These are phyloP conservation scores for Poecilia gillii DNA, from an alignment of 2,797 vertebrate genomes.

Conservation along the genomic window DNA sequence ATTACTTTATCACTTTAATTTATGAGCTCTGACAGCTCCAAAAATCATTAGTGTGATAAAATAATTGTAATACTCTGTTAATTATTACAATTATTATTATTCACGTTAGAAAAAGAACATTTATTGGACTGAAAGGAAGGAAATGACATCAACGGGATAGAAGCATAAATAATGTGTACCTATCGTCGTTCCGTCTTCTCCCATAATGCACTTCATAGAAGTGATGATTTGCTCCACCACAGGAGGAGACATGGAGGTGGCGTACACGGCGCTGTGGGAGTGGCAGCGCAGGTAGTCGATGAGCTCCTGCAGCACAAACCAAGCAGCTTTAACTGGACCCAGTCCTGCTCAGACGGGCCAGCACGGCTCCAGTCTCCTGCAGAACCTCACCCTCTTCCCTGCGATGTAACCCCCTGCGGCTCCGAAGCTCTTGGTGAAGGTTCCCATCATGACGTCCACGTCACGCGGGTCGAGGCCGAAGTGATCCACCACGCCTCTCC, in stretches of 20 bases:
- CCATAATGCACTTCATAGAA: slow-evolving; percentile 97
- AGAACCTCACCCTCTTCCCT: slow-evolving; percentile 86
- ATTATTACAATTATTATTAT: neutral
- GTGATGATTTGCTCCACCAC: slow-evolving; percentile 91
- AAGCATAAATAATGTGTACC: slow-evolving; percentile 70
- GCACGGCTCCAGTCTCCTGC: neutral
- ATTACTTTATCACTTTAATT: neutral
- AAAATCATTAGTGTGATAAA: neutral
- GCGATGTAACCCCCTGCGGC: slow-evolving; percentile 93
- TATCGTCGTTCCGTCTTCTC: slow-evolving; percentile 89
- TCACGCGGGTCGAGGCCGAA: slow-evolving; percentile 83
- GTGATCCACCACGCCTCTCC: slow-evolving; percentile 90
- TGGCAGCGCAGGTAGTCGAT: slow-evolving; percentile 89
- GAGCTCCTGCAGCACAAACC: slow-evolving; percentile 81
- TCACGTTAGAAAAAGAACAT: neutral
- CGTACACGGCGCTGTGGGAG: slow-evolving; percentile 92
- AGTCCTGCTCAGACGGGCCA: neutral
- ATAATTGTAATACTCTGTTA: neutral
- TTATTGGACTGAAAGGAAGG: neutral
- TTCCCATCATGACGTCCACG: slow-evolving; percentile 93
- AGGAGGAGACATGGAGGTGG: slow-evolving; percentile 89
- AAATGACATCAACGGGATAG: neutral
- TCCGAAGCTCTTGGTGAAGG: slow-evolving; percentile 95
- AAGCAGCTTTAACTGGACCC: neutral
- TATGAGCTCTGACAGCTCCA: neutral